phyloP scores from a whole-genome alignment of 1,140 invertebrate genomes.

The Spodoptera frugiperda region DNA sequence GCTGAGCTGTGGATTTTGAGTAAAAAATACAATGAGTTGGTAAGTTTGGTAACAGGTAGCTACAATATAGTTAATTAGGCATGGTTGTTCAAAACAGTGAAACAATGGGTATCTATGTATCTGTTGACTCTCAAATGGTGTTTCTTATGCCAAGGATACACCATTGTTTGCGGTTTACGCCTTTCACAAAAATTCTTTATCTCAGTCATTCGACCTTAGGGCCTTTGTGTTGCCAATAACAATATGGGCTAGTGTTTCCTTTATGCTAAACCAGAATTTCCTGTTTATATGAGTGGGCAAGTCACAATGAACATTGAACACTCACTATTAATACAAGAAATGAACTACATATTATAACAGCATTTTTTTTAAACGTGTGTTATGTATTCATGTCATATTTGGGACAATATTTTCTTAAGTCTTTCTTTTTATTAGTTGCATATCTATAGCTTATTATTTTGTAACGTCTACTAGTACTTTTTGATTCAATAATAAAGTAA shows the following conservation, averaged over 20 bases:
- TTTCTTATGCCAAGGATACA: conserved; percentile 22
- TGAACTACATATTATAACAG: conserved; percentile 10
- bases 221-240: conserved; percentile 27
- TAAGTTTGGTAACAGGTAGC: background rate
- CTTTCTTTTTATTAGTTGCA: no score
- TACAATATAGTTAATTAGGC: background rate
- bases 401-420: no score
- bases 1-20: background rate
- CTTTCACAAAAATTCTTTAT: conserved; percentile 44
- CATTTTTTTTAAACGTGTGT: no score
- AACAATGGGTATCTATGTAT: conserved; percentile 11
- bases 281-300: conserved; percentile 26
- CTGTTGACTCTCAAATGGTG: conserved; percentile 23
- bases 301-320: conserved; percentile 35
- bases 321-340: background rate
- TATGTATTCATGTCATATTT: no score
- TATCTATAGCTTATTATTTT: no score
- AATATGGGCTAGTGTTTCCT: conserved; percentile 30
- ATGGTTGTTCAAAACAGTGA: background rate
- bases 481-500: no score
- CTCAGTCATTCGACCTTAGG: conserved; percentile 15
- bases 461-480: no score
- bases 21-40: background rate
- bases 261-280: conserved; percentile 43
- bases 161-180: conserved; percentile 28